Evolutionary conservation across 2,113 vertebrate species (phyloP).

Genomic region (Hirundichthys speculiger): DNA sequence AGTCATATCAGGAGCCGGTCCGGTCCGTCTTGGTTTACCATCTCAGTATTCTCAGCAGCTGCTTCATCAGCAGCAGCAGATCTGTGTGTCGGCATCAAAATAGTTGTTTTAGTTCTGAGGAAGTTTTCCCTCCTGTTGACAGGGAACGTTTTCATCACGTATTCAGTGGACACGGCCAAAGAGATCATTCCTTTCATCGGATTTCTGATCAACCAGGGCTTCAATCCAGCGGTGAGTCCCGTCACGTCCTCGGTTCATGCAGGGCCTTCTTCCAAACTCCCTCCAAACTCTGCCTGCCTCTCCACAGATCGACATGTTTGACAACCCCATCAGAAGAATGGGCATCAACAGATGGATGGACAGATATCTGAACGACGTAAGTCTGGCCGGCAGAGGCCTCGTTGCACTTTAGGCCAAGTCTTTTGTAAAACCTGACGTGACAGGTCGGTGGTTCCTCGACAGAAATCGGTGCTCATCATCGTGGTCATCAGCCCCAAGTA

Average conservation of each 20-base stretch:
- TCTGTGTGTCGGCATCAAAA: background rate
- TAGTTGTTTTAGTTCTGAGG: background rate
- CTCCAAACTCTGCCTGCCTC: slow-evolving; percentile 15
- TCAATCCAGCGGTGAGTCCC: slow-evolving; percentile 67
- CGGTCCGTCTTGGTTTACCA: too few species aligned
- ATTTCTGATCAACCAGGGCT: slow-evolving; percentile 67
- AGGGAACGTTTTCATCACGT: slow-evolving; percentile 76
- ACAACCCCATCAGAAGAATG: slow-evolving; percentile 87
- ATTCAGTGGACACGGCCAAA: slow-evolving; percentile 63
- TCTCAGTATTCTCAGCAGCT: too few species aligned
- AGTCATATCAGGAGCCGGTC: too few species aligned
- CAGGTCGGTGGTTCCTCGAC: slow-evolving; percentile 38
- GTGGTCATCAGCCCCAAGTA: slow-evolving; percentile 97
- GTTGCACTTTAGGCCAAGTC: too few species aligned
- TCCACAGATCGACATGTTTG: slow-evolving; percentile 93
- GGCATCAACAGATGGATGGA: slow-evolving; percentile 97
- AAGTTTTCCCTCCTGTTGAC: slow-evolving; percentile 1
- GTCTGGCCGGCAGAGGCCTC: slow-evolving; percentile 45
- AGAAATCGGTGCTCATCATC: slow-evolving; percentile 97
- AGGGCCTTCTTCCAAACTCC: background rate
- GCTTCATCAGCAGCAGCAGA: too few species aligned
- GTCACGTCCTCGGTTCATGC: background rate
- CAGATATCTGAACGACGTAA: slow-evolving; percentile 91
- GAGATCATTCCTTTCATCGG: slow-evolving; percentile 60
- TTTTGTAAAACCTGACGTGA: background rate